A percentile compares a stretch with the other conserved stretches of the same genome.
These are phyloP conservation scores for Heteractis magnifica DNA, from an alignment of 92 coral and sea anemone genomes.

Conservation along the genomic window DNA sequence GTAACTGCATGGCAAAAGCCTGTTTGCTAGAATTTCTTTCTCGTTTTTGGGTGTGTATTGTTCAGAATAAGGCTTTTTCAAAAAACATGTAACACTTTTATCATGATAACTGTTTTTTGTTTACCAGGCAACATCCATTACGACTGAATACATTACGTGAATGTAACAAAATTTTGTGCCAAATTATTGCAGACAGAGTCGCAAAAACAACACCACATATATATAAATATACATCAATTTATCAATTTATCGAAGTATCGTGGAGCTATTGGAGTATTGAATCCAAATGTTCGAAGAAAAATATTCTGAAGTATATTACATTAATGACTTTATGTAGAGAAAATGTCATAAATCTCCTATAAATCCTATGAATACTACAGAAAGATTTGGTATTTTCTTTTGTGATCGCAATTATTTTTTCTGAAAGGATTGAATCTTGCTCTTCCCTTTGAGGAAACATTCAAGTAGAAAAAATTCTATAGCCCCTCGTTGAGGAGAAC, in stretches of 20 bases:
- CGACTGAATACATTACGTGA: background rate
- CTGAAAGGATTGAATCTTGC: background rate
- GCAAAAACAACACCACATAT: background rate
- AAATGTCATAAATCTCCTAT: background rate
- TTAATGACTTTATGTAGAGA: background rate
- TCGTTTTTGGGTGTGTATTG: background rate
- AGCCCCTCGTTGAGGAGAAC: slow-evolving; percentile 7
- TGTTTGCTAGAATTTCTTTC: background rate
- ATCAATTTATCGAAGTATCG: slow-evolving; percentile 14
- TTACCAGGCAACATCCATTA: background rate
- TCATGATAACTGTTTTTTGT: background rate
- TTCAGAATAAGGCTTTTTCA: slow-evolving; percentile 1
- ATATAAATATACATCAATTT: slow-evolving; percentile 9
- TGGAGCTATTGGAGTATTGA: background rate
- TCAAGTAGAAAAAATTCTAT: background rate
- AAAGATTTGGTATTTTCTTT: background rate
- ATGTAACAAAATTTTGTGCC: background rate
- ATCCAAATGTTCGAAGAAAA: slow-evolving; percentile 13
- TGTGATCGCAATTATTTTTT: background rate
- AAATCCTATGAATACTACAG: background rate
- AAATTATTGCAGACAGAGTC: slow-evolving; percentile 13
- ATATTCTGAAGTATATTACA: background rate
- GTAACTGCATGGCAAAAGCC: too few relatives aligned
- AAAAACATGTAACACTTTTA: background rate
- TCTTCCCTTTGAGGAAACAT: background rate